Conservation (phyloP, 2,797 vertebrate genomes). For the Xenops minutus region DNA sequence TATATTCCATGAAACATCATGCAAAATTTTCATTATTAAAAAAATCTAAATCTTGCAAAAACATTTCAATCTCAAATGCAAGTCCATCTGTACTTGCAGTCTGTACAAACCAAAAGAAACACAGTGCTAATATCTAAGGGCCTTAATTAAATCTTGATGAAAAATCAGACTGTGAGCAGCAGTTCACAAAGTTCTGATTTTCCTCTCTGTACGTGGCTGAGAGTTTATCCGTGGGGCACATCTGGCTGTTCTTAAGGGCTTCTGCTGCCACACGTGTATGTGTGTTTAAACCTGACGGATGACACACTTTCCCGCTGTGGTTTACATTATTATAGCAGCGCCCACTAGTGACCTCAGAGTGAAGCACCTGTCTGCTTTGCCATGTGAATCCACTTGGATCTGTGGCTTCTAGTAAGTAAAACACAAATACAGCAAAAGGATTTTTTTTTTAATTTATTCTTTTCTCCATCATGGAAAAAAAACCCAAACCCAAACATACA, state of each 20-base stretch:
- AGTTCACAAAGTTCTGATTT: not conserved
- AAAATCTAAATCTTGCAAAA: not conserved
- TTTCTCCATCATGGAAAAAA: not conserved
- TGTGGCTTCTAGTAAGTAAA: rapidly evolving
- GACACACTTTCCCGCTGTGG: not conserved
- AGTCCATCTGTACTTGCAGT: not conserved
- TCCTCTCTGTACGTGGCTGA: not conserved
- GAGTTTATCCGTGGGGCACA: rapidly evolving
- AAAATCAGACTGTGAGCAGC: not conserved
- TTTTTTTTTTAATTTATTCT: not conserved
- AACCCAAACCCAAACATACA: too few species aligned
- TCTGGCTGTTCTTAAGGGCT: not conserved
- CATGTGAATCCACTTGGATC: not conserved
- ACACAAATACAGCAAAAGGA: not conserved
- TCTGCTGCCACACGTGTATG: not conserved
- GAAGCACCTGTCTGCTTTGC: not conserved
- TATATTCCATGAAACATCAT: not conserved
- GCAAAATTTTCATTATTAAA: not conserved
- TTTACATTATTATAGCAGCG: not conserved
- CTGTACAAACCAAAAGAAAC: not conserved
- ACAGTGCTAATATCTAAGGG: not conserved
- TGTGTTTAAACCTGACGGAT: not conserved
- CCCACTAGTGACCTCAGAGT: constrained; percentile 21
- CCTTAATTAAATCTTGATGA: not conserved
- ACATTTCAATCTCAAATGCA: not conserved